Percentiles rank a stretch among this genome's conserved stretches.
phyloP scores from a whole-genome alignment of 2,888 invertebrate species.

The Camponotus fellah region DNA sequence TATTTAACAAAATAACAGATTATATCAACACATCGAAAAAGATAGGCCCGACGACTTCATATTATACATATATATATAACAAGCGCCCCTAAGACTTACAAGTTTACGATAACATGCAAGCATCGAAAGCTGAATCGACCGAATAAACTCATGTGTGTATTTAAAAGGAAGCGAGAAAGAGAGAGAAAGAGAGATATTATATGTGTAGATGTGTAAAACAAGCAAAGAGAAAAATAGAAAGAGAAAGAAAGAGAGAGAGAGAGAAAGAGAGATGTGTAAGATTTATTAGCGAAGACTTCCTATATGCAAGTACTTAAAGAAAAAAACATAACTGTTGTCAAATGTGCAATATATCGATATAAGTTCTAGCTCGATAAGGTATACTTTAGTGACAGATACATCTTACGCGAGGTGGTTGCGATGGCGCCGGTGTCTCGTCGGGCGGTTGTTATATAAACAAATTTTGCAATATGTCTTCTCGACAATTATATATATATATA shows the following conservation, averaged over 20 bases:
- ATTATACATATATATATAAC: conserved; percentile 13
- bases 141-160: conserved; percentile 23
- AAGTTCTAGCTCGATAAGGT: conserved; percentile 81
- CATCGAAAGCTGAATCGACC: conserved; percentile 50
- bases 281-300: conserved; percentile 81
- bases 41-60: conserved; percentile 6
- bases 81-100: conserved; percentile 22
- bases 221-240: not conserved
- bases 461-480: conserved; percentile 54
- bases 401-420: conserved; percentile 62
- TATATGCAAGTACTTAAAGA: conserved; percentile 84
- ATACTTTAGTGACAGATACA: conserved; percentile 80
- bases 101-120: conserved; percentile 33
- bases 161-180: not conserved
- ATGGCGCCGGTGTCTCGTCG: conserved; percentile 59
- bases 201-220: conserved; percentile 41
- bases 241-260: not conserved
- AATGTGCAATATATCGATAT: conserved; percentile 86
- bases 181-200: not conserved
- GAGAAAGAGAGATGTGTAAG: conserved; percentile 37
- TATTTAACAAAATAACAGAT: conserved; percentile 23
- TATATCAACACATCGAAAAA: conserved; percentile 42
- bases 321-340: conserved; percentile 84
- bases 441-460: conserved; percentile 29
- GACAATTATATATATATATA: not conserved